Conservation (phyloP, 2,113 vertebrate species). For the Sylvietta virens region DNA sequence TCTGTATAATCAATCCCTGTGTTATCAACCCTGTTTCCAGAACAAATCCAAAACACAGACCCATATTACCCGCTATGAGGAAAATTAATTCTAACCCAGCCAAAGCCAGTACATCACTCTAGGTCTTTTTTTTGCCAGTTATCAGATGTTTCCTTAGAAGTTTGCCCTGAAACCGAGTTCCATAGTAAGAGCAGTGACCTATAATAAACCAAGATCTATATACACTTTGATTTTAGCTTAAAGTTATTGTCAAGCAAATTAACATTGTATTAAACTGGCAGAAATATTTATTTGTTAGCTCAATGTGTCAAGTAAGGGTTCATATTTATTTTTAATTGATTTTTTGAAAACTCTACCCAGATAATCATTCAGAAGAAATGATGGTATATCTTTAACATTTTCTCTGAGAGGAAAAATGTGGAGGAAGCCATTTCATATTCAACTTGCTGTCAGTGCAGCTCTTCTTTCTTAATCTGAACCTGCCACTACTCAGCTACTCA, state of each 20-base stretch:
- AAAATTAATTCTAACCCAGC: not conserved
- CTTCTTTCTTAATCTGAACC: not conserved
- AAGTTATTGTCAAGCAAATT: not conserved
- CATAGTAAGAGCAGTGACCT: not conserved
- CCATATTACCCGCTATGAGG: rapidly evolving
- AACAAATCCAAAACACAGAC: rapidly evolving
- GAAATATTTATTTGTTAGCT: not conserved
- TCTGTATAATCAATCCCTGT: not conserved
- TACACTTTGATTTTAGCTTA: not conserved
- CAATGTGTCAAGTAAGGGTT: not conserved
- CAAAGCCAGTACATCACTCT: not conserved
- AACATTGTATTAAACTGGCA: not conserved
- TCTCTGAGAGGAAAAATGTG: not conserved
- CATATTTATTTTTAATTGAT: not conserved
- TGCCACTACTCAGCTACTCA: not conserved
- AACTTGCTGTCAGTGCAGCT: not conserved
- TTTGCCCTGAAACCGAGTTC: not conserved
- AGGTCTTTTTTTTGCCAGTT: not conserved
- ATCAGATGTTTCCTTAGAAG: not conserved
- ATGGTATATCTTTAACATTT: not conserved
- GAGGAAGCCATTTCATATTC: not conserved
- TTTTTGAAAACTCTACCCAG: not conserved
- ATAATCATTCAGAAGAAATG: not conserved
- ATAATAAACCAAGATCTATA: not conserved
- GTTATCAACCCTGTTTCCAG: not conserved